Percentiles rank a stretch among this genome's conserved stretches.
Evolutionary conservation across 2,113 vertebrate species (phyloP).

Genomic region (Lota lota): DNA sequence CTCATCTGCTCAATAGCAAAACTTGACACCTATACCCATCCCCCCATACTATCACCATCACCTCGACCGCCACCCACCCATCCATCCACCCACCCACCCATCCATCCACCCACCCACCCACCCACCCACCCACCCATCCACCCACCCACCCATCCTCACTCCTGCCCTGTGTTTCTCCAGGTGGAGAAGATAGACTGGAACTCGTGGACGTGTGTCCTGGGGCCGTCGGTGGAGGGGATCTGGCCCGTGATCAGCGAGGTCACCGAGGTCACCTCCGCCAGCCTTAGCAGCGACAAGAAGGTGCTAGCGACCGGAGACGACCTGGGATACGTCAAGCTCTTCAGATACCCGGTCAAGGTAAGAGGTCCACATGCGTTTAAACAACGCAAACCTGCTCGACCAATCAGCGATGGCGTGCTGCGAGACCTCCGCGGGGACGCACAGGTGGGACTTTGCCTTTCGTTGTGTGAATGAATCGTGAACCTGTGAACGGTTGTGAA

Average conservation of each 20-base stretch:
- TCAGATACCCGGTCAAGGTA: constrained; percentile 93
- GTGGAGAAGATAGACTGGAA: constrained; percentile 95
- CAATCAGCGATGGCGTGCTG: too few relatives aligned
- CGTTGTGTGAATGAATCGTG: too few relatives aligned
- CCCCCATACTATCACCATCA: too few relatives aligned
- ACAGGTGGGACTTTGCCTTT: too few relatives aligned
- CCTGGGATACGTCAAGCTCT: constrained; percentile 96
- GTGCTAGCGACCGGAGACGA: constrained; percentile 95
- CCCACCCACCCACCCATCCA: neutral
- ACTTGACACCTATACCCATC: too few relatives aligned
- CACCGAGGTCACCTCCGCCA: constrained; percentile 87
- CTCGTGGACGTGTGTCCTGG: constrained; percentile 94
- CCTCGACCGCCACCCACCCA: neutral
- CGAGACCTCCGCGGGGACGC: too few relatives aligned
- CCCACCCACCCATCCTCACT: neutral
- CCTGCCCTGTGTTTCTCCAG: constrained; percentile 53
- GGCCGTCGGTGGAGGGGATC: constrained; percentile 89
- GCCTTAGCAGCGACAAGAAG: constrained; percentile 86
- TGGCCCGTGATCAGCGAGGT: constrained; percentile 95
- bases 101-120: neutral
- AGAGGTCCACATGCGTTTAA: constrained; percentile 35
- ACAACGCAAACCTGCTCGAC: too few relatives aligned
- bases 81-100: neutral
- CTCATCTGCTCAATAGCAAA: constrained; percentile 17
- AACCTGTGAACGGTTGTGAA: neutral